Conservation (phyloP, 1,140 invertebrate genomes). For the Drosophila lini region DNA sequence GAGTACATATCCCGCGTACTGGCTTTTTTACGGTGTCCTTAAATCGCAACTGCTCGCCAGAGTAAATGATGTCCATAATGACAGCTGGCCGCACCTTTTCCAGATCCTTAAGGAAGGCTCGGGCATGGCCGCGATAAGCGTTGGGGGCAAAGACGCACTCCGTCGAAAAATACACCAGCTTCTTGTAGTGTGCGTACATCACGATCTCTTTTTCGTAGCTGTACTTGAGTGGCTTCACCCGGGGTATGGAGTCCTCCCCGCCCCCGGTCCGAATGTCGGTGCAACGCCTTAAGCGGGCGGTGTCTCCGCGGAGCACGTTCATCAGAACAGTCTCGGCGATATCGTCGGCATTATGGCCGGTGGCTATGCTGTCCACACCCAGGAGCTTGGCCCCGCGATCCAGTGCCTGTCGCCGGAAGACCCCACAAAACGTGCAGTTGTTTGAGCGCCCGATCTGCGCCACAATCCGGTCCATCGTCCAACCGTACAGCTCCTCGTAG, state of each 20-base stretch:
- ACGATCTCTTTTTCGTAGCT: constrained; percentile 99
- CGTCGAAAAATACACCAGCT: constrained; percentile 99
- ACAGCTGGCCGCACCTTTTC: constrained; percentile 96
- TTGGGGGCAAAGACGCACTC: constrained; percentile 99
- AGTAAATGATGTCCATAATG: constrained; percentile 99
- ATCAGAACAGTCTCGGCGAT: constrained; percentile 99
- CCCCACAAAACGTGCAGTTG: constrained; percentile 99
- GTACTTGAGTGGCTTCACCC: constrained; percentile 99
- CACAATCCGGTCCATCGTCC: constrained; percentile 99
- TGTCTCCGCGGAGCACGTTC: constrained; percentile 98
- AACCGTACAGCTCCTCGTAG: constrained; percentile 99
- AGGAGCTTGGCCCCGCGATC: constrained; percentile 96
- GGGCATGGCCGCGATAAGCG: constrained; percentile 97
- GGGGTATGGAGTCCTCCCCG: constrained; percentile 93
- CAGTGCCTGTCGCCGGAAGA: constrained; percentile 97
- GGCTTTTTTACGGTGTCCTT: constrained; percentile 93
- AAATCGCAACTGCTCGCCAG: constrained; percentile 94
- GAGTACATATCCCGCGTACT: constrained; percentile 90
- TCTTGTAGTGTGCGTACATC: constrained; percentile 99
- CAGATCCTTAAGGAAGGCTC: constrained; percentile 97
- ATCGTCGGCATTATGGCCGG: constrained; percentile 99
- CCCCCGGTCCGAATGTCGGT: constrained; percentile 94
- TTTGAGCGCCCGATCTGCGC: constrained; percentile 97
- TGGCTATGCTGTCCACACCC: constrained; percentile 96
- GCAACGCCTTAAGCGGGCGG: constrained; percentile 95